These are phyloP conservation scores for Papilio elwesi DNA, from an alignment of 2,888 invertebrate species.

Conservation along the genomic window DNA sequence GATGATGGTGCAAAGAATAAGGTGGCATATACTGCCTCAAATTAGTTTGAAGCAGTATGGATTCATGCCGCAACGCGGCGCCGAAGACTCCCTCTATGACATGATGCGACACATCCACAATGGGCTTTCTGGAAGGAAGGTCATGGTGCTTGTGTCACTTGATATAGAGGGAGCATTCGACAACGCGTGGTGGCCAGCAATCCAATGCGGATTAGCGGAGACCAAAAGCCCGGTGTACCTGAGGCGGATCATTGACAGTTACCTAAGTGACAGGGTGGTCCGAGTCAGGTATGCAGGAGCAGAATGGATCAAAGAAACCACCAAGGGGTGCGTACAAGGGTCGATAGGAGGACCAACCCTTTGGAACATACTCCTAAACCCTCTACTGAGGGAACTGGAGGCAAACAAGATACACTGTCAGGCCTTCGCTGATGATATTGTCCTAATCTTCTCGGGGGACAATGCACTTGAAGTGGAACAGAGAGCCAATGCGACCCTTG, in stretches of 20 bases:
- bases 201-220: too few species aligned
- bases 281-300: too few species aligned
- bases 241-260: too few species aligned
- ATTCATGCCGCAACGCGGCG: conserved; percentile 43
- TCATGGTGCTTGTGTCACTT: conserved; percentile 27
- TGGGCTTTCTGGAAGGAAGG: conserved; percentile 28
- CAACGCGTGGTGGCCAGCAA: too few species aligned
- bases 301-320: too few species aligned
- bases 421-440: conserved; percentile 37
- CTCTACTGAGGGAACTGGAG: too few species aligned
- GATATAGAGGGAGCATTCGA: conserved; percentile 45
- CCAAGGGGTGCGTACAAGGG: too few species aligned
- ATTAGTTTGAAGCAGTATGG: conserved; percentile 39
- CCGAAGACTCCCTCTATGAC: conserved; percentile 45
- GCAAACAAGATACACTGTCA: conserved; percentile 12
- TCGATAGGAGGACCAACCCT: too few species aligned
- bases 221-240: too few species aligned
- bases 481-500: conserved; percentile 17
- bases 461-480: not conserved
- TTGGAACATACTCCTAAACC: too few species aligned
- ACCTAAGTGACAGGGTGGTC: too few species aligned
- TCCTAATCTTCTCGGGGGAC: conserved; percentile 27
- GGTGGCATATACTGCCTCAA: conserved; percentile 35
- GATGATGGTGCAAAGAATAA: conserved; percentile 25
- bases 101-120: conserved; percentile 29